Percentiles rank a stretch among this genome's conserved stretches.
phyloP scores from a whole-genome alignment of 2,113 vertebrate species.

The Pogona vitticeps region DNA sequence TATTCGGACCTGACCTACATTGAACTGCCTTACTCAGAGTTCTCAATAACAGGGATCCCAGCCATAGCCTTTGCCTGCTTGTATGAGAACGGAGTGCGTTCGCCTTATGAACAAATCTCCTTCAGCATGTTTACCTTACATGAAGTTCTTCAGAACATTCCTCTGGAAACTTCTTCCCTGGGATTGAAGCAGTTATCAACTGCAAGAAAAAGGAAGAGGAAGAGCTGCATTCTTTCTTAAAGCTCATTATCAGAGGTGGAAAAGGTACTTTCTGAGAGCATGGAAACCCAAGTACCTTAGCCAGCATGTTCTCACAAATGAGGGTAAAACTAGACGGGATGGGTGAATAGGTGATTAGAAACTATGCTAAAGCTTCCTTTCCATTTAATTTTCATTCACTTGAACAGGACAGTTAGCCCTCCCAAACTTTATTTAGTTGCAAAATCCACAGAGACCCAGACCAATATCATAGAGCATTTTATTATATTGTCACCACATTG shows the following conservation, averaged over 20 bases:
- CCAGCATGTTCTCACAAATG: background rate
- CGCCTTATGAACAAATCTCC: constrained; percentile 90
- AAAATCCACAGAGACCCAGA: too few species aligned
- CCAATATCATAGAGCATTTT: too few species aligned
- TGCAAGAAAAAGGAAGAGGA: accelerated
- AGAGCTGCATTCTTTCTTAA: constrained; percentile 37
- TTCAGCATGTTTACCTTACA: constrained; percentile 90
- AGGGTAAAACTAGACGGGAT: too few species aligned
- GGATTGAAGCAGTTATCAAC: accelerated
- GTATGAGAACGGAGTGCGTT: constrained; percentile 85
- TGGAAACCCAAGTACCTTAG: too few species aligned
- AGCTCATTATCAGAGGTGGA: background rate
- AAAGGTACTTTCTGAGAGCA: too few species aligned
- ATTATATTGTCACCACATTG: too few species aligned
- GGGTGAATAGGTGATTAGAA: too few species aligned
- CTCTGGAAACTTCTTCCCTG: background rate
- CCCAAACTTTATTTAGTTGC: too few species aligned
- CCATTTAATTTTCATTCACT: too few species aligned
- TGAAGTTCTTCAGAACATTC: constrained; percentile 87
- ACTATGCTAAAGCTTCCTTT: too few species aligned
- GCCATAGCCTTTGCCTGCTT: constrained; percentile 86
- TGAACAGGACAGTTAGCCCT: too few species aligned
- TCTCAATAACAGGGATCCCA: constrained; percentile 29
- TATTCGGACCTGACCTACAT: constrained; percentile 92
- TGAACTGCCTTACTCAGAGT: constrained; percentile 70